Conservation (phyloP, 2,113 vertebrate species). For the Orthochromis malagaraziensis region DNA sequence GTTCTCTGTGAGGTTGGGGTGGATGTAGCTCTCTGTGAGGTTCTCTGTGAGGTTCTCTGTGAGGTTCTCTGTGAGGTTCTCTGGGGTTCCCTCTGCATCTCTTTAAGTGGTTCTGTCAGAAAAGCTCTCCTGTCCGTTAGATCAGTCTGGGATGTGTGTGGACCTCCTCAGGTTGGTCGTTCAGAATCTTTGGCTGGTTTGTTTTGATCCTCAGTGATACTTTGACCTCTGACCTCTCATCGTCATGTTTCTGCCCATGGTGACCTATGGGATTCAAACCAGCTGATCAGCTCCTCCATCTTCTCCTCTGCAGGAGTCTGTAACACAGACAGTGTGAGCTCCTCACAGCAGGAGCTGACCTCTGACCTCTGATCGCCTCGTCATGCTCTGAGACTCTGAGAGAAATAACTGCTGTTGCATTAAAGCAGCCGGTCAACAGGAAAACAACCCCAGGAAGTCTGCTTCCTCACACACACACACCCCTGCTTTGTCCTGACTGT, state of each 20-base stretch:
- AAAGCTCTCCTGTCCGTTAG: not conserved
- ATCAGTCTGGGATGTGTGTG: not conserved
- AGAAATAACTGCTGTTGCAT: not conserved
- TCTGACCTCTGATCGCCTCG: not conserved
- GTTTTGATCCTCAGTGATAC: fast-evolving
- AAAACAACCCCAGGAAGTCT: not conserved
- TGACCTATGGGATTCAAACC: not conserved
- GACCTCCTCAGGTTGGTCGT: not conserved
- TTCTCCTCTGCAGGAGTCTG: not conserved
- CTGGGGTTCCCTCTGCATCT: not conserved
- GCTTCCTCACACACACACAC: not conserved
- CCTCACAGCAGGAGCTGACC: not conserved
- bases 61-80: fast-evolving
- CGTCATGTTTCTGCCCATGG: not conserved
- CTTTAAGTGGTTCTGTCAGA: not conserved
- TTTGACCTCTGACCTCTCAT: not conserved
- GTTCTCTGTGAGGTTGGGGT: not conserved
- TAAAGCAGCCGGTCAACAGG: slow-evolving; percentile 8
- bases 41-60: not conserved
- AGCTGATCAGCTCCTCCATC: not conserved
- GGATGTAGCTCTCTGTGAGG: too few species aligned
- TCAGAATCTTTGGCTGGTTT: not conserved
- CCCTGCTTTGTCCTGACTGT: not conserved
- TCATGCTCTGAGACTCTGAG: not conserved
- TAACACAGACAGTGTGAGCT: not conserved